These are phyloP conservation scores for Megaleporinus macrocephalus DNA, from an alignment of 2,113 vertebrate genomes.

Conservation along the genomic window DNA sequence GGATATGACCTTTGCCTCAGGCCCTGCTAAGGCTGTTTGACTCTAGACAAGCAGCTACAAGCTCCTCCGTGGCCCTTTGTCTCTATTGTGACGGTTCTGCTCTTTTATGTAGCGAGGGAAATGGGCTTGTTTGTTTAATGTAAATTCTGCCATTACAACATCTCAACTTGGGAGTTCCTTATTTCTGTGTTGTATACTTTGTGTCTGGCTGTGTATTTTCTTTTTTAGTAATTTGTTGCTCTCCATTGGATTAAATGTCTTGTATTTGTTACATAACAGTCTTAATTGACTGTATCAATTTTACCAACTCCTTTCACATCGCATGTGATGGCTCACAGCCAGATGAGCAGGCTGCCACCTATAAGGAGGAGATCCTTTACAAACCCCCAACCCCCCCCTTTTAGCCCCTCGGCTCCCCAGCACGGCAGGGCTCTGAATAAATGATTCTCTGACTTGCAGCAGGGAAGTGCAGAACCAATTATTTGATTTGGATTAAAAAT, in stretches of 20 bases:
- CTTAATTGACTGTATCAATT: not conserved
- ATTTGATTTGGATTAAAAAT: slow-evolving; percentile 69
- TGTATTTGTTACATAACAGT: not conserved
- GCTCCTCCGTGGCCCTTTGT: slow-evolving; percentile 33
- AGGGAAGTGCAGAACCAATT: slow-evolving; percentile 54
- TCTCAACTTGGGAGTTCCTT: not conserved
- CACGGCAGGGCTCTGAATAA: slow-evolving; percentile 63
- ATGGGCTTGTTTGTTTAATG: not conserved
- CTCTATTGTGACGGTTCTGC: slow-evolving; percentile 15
- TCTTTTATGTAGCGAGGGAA: slow-evolving; percentile 6
- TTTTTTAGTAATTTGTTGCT: no score
- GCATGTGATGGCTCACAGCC: not conserved
- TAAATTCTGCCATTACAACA: not conserved
- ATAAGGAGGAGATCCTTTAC: slow-evolving; percentile 25
- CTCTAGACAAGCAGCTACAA: slow-evolving; percentile 47
- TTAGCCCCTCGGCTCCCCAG: not conserved
- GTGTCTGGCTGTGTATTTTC: not conserved
- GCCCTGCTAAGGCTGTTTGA: slow-evolving; percentile 23
- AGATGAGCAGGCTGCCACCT: not conserved
- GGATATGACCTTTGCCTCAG: slow-evolving; percentile 39
- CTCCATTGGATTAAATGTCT: not conserved
- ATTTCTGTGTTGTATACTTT: not conserved
- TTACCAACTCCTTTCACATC: not conserved
- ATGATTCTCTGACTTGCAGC: slow-evolving; percentile 60
- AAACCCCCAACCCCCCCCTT: not conserved